phyloP scores from a whole-genome alignment of 2,888 invertebrate genomes.

The Nomada flava region DNA sequence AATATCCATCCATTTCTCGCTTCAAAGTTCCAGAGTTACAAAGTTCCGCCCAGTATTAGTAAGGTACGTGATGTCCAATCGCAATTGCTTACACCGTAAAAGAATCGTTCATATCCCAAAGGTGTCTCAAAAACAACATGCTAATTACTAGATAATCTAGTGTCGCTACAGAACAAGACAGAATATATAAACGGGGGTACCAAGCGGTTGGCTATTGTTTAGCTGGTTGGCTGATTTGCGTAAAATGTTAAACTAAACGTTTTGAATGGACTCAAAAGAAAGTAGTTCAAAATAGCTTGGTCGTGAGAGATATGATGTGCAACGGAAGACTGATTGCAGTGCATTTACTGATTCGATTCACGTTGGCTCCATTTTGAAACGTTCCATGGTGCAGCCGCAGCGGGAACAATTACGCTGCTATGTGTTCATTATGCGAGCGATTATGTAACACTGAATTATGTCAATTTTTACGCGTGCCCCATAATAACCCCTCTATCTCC shows the following conservation, averaged over 20 bases:
- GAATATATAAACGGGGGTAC: constrained; percentile 60
- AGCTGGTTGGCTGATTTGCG: constrained; percentile 59
- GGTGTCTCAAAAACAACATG: constrained; percentile 63
- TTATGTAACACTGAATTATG: constrained; percentile 52
- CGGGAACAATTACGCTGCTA: constrained; percentile 38
- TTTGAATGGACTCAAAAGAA: constrained; percentile 35
- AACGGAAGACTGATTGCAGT: constrained; percentile 44
- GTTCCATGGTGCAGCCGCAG: constrained; percentile 26
- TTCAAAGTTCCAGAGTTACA: background rate
- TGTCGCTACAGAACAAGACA: constrained; percentile 66
- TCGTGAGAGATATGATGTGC: constrained; percentile 52
- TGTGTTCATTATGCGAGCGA: constrained; percentile 41
- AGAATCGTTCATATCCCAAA: constrained; percentile 69
- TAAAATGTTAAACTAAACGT: constrained; percentile 50
- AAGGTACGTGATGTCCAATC: constrained; percentile 24
- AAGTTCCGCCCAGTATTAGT: constrained; percentile 40
- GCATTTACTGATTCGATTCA: constrained; percentile 36
- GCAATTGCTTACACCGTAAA: constrained; percentile 53
- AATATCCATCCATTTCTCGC: background rate
- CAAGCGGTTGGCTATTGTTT: constrained; percentile 64
- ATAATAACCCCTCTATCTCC: constrained; percentile 28
- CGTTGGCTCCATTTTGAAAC: constrained; percentile 47
- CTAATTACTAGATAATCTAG: constrained; percentile 64
- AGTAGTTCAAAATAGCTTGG: constrained; percentile 52
- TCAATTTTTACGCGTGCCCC: constrained; percentile 45